Evolutionary conservation across 2,113 vertebrate genomes (phyloP), one percentile per base, ranked within the genome.

Genomic region (Leucoraja erinaceus): DNA sequence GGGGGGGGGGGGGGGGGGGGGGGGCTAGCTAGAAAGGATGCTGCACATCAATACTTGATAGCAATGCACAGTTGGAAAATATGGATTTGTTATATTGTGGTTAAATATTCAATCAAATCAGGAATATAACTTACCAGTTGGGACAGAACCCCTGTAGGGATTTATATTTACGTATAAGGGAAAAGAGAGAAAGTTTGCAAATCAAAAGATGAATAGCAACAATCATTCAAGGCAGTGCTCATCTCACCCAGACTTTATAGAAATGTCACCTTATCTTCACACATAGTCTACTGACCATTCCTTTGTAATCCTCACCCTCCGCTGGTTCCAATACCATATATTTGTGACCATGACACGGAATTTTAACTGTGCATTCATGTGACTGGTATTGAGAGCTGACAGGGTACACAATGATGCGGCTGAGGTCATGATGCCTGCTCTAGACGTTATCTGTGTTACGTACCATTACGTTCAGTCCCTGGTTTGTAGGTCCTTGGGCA

Each of bases 391-490:
- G 33, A 72, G 22, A 4, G 20, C 6, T 25, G 33, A 28, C 5
- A 72, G 38, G 38, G 9, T 74, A 47, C 5, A 12, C 25, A 68
- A 72, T 54, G 1, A 4, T 5, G 33, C 22, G 20, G 3, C 33
- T 11, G 5, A 77, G 92, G 38, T 79, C 38, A 93, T 4, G 11
- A 12, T 47, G 66, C 33, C 38, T 74, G 22, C 9, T 91, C 31
- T 0, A 22, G 68, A 12, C 2, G n/a, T 93, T 61, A 33, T 78
- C 92, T 12, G 74, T 59, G 5, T 31, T 94, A 96, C 97, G 38
- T 96, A 97, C 97, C 97, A 97, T 97, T 94, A 96, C 95, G 28
- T 97, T 98, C 63, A 98, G 96, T 92, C 97, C 97, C 93, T 98
- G 97, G 93, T 96, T 96, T 0, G 97, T 98, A 59, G 98, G 98